Conservation (phyloP, 2,113 vertebrate genomes). For the Leucopternis melanops region DNA sequence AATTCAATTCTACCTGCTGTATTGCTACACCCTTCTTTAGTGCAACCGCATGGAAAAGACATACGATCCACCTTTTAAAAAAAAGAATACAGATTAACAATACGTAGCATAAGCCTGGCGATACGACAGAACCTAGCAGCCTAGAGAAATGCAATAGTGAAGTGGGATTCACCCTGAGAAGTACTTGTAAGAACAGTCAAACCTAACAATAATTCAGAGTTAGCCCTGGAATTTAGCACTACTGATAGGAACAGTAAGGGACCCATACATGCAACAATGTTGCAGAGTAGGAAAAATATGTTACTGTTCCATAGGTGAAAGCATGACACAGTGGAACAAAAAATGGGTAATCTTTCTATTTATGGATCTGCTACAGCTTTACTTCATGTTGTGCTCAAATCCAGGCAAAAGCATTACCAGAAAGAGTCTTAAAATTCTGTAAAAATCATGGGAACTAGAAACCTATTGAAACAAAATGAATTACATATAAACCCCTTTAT, state of each 20-base stretch:
- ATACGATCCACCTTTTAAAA: conserved; percentile 92
- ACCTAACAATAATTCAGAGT: neutral
- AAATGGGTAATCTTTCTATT: neutral
- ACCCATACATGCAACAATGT: neutral
- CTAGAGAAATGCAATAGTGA: neutral
- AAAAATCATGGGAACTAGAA: neutral
- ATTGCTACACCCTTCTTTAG: conserved; percentile 97
- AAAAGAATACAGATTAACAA: conserved; percentile 64
- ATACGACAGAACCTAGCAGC: neutral
- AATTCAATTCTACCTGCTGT: conserved; percentile 95
- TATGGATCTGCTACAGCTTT: neutral
- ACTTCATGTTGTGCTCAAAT: neutral
- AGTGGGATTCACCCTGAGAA: neutral
- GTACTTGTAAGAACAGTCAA: neutral
- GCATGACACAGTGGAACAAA: neutral
- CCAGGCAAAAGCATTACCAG: neutral
- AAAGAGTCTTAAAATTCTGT: neutral
- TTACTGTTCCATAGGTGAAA: neutral
- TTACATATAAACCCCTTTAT: neutral
- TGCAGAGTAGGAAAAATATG: neutral
- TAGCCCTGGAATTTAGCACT: neutral
- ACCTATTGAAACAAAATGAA: neutral
- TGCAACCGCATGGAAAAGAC: conserved; percentile 97
- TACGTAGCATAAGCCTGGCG: neutral
- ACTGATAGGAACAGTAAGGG: neutral